Evolutionary conservation across 2,797 vertebrate genomes (phyloP).

Genomic region (Petrocephalus sullivani): DNA sequence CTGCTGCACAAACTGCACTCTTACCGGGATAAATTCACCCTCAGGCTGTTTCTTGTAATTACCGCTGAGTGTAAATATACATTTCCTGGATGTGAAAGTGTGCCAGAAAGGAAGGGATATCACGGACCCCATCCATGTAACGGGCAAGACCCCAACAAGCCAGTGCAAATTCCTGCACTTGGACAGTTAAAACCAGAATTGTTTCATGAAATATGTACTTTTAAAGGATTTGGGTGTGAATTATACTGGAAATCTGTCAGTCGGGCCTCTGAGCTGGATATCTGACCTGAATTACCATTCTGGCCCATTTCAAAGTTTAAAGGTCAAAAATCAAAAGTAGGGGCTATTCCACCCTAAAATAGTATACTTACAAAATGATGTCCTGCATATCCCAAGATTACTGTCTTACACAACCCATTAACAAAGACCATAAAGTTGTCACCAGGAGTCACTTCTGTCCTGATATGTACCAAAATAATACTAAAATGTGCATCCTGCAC

Average conservation of each 20-base stretch:
- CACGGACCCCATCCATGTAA: slow-evolving; percentile 41
- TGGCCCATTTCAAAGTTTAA: background rate
- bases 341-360: background rate
- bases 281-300: background rate
- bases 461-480: background rate
- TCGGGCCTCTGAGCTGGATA: background rate
- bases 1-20: slow-evolving; percentile 13
- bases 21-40: slow-evolving; percentile 2
- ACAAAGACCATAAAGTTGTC: background rate
- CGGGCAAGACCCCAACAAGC: slow-evolving; percentile 16
- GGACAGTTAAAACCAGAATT: background rate
- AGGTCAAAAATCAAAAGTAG: background rate
- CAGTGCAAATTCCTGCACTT: slow-evolving; percentile 10
- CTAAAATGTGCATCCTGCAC: background rate
- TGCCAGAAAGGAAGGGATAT: slow-evolving; percentile 45
- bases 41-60: slow-evolving; percentile 40
- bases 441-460: background rate
- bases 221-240: background rate
- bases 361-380: background rate
- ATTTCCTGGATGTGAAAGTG: slow-evolving; percentile 35
- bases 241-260: background rate
- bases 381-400: background rate
- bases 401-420: background rate
- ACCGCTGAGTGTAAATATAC: slow-evolving; percentile 41
- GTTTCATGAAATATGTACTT: background rate